Percentiles rank a stretch among this genome's conserved stretches.
These are phyloP conservation scores for Gallinago paraguaiae DNA, from an alignment of 2,113 vertebrate genomes.

Conservation along the genomic window DNA sequence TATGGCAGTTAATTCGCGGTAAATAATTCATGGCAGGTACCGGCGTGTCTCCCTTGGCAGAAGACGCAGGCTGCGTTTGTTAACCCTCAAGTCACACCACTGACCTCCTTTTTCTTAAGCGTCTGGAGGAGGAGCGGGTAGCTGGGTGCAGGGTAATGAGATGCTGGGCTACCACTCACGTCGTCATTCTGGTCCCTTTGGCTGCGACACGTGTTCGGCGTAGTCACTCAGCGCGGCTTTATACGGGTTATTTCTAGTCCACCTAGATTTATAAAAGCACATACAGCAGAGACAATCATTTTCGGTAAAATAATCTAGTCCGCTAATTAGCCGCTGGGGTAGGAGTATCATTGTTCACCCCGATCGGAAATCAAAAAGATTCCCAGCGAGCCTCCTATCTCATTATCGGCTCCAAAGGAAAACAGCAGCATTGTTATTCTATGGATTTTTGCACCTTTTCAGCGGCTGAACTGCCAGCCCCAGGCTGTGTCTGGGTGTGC, in stretches of 20 bases:
- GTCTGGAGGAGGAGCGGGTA: neutral
- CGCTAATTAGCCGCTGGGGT: neutral
- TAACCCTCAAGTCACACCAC: neutral
- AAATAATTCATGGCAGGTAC: neutral
- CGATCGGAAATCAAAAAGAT: neutral
- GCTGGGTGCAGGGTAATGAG: accelerated
- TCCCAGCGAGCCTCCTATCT: neutral
- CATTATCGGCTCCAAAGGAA: neutral
- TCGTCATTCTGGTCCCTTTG: neutral
- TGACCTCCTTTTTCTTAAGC: neutral
- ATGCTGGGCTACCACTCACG: accelerated
- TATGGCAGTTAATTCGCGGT: neutral
- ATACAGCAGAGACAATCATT: neutral
- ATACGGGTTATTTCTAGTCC: neutral
- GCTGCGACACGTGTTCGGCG: neutral
- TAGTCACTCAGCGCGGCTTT: accelerated
- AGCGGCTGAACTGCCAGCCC: neutral
- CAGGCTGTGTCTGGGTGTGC: neutral
- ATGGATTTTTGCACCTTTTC: neutral
- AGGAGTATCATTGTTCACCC: neutral
- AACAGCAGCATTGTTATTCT: neutral
- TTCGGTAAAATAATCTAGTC: no score
- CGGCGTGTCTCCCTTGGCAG: accelerated
- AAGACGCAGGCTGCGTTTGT: neutral
- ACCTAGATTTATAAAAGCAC: accelerated